Conservation (phyloP, 2,113 vertebrate species). For the Hippocampus comes region DNA sequence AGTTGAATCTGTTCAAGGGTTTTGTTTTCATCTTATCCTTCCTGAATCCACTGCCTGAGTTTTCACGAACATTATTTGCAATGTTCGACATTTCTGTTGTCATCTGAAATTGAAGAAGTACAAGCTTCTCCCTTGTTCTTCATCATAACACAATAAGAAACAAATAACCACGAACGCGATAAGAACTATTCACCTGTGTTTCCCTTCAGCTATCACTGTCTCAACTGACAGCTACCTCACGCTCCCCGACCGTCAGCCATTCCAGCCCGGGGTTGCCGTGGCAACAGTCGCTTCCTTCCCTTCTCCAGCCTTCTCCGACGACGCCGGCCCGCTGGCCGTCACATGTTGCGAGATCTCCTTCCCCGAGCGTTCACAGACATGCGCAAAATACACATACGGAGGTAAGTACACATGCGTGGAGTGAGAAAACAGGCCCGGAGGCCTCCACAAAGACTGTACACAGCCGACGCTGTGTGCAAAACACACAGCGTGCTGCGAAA, state of each 20-base stretch:
- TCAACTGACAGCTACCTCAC: constrained; percentile 76
- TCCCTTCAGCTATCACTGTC: constrained; percentile 82
- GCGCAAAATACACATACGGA: constrained; percentile 9
- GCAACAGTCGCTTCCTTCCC: constrained; percentile 63
- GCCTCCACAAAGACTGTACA: not conserved
- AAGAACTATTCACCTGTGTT: constrained; percentile 54
- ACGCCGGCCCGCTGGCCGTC: constrained; percentile 70
- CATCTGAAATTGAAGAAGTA: not conserved
- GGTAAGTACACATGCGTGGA: constrained; percentile 16
- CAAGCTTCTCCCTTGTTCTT: not conserved
- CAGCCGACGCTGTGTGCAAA: constrained; percentile 6
- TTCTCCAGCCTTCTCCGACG: constrained; percentile 64
- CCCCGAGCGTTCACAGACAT: constrained; percentile 30
- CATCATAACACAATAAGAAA: not conserved
- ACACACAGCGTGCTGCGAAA: not conserved
- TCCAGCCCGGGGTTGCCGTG: constrained; percentile 48
- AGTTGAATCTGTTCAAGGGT: no score
- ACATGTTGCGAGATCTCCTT: constrained; percentile 75
- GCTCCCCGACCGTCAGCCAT: constrained; percentile 59
- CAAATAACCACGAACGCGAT: constrained; percentile 16
- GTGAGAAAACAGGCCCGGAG: not conserved
- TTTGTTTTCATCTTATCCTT: not conserved
- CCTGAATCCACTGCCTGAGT: not conserved
- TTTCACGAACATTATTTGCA: not conserved
- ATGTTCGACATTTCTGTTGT: not conserved